Evolutionary conservation across 2,888 invertebrate genomes (phyloP).

Genomic region (Dendrolimus houi): DNA sequence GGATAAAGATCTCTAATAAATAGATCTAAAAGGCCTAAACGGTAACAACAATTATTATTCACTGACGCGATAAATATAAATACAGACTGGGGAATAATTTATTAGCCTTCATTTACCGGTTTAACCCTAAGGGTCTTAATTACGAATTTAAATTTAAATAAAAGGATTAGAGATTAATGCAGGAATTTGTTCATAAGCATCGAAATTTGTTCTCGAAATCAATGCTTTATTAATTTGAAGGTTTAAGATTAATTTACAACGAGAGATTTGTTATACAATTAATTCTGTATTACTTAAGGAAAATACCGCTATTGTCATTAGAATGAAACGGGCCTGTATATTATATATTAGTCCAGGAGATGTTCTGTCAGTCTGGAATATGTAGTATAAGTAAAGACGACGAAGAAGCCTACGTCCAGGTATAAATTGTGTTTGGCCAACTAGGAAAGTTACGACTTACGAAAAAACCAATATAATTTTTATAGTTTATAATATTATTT

Average conservation of each 20-base stretch:
- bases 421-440: no score
- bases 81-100: neutral
- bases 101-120: neutral
- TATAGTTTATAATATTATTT: no score
- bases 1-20: neutral
- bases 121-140: neutral
- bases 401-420: no score
- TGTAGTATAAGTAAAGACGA: no score
- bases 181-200: neutral
- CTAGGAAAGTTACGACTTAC: no score
- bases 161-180: neutral
- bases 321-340: no score
- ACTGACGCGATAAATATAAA: slow-evolving; percentile 9
- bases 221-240: neutral
- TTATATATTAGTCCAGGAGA: no score
- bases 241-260: neutral
- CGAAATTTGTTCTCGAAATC: neutral
- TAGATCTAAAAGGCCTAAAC: neutral
- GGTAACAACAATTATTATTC: slow-evolving; percentile 13
- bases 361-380: no score
- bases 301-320: no score
- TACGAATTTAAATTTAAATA: neutral
- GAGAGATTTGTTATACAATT: no score
- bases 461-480: no score
- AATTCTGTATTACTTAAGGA: no score